A percentile compares a stretch with the other conserved stretches of the same genome.
Conservation (phyloP, 2,113 vertebrate species). For the Emydura subglobosa region DNA sequence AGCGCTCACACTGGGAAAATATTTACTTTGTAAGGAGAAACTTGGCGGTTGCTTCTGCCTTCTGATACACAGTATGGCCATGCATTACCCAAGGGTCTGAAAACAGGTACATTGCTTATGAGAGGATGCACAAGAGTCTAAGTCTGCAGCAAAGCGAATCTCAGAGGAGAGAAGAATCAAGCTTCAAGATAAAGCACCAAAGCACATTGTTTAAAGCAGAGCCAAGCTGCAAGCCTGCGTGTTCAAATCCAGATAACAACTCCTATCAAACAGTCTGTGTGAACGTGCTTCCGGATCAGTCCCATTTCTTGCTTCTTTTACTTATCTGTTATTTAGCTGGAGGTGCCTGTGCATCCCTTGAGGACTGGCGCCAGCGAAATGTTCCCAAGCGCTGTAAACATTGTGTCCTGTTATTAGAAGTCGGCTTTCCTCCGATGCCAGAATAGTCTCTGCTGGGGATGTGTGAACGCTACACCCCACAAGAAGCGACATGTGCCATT, state of each 20-base stretch:
- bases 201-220: fast-evolving
- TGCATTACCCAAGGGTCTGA: background rate
- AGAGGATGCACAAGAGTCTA: background rate
- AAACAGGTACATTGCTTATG: background rate
- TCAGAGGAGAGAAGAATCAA: background rate
- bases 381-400: fast-evolving
- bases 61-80: background rate
- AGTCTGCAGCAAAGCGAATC: background rate
- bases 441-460: background rate
- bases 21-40: background rate
- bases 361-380: background rate
- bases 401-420: background rate
- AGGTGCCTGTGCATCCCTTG: background rate
- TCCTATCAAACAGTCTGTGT: background rate
- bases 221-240: background rate
- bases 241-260: fast-evolving
- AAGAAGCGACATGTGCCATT: background rate
- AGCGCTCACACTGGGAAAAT: background rate
- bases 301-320: fast-evolving
- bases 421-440: background rate
- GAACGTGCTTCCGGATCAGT: background rate
- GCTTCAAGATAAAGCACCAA: background rate
- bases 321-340: background rate
- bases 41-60: background rate
- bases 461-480: fast-evolving